Base-by-base conservation (phyloP, 1,140 invertebrate species). In the Gryllus bimaculatus region DNA sequence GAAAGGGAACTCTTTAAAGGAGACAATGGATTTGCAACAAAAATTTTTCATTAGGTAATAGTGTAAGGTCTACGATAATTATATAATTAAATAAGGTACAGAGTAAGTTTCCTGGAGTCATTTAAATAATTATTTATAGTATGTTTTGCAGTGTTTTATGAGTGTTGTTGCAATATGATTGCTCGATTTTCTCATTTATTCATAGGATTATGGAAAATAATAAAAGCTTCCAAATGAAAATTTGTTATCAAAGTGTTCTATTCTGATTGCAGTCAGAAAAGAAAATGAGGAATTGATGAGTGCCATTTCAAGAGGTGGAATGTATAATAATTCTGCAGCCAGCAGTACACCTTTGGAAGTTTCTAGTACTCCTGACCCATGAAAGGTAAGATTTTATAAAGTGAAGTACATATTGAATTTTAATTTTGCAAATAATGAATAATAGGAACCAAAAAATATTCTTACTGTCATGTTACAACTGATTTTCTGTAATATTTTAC, bases 211-310 rank as follows among this genome's bases (percentile, higher is more conserved):
- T 13, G 54, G 18, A 66, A 66, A 10, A 66, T 66, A 7, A 66
- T 13, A 66, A 39, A 39, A 66, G 54, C 18, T 13, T 66, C 10
- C 10, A 66, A 66, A 66, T 13, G 54, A 66, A 3, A 66, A 66
- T 66, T 66, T 18, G 18, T 66, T 66, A 66, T 7, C 10, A 13
- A 13, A 66, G 3, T 66, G 10, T 66, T 66, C 54, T 66, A 7
- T 66, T 66, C 18, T 66, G 54, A 66, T 66, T 66, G 10, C 54
- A 66, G 54, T 66, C 18, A 66, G 54, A 66, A 66, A 66, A 66
- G 54, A 66, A 66, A 66, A 66, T 66, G 54, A 66, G 54, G 54
- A 66, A 66, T 66, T 66, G 54, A 66, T 66, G 54, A 66, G 54
- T 66, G 54, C 54, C 54, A 66, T 66, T 18, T 13, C 54, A 66